Evolutionary conservation across 2,888 invertebrate species (phyloP), one percentile per base, ranked within the genome.

Genomic region (Cerastis rubricosa): DNA sequence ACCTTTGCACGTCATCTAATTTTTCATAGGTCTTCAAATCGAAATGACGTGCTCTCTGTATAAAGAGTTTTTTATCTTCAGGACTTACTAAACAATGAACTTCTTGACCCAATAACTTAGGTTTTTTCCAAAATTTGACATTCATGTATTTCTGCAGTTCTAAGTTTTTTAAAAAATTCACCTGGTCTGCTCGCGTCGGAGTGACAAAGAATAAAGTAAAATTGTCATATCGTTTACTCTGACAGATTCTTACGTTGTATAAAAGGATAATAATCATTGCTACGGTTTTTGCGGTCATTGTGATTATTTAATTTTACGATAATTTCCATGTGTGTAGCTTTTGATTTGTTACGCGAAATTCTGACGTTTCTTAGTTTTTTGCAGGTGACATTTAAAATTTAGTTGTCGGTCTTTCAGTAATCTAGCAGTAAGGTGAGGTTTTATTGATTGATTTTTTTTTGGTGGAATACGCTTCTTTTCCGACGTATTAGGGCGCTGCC

Each of bases 101-200:
- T 61, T 92, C 89, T 25, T 90, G 87, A 72, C 87, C 89, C 49
- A 96, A 74, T 74, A 92, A 94, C 1, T 84, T 83, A 0, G 95
- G 95, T 35, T 87, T 91, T 57, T 89, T 92, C 94, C 94, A 95
- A 81, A 94, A 96, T 0, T 90, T 75, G 9, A 94, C 78, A 59
- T 95, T 90, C 0, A 95, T 86, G 45, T 95, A 95, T 77, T 91
- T 94, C 59, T 92, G 87, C 0, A 74, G 75, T 4, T 91, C 91
- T 43, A 95, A 78, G 79, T 92, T 94, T 71, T 92, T 91, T 11
- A 96, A 82, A 76, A 95, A 95, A 22, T 89, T 91, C 80, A 95
- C 85, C 49, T 96, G 95, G 1, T 91, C 91, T 2, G 80, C 65
- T 0, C 92, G 90, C 0, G 74, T 82, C 0, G 95, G 94, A 0